Base-by-base conservation (phyloP, 2,888 invertebrate genomes). In the Caenorhabditis becei region DNA sequence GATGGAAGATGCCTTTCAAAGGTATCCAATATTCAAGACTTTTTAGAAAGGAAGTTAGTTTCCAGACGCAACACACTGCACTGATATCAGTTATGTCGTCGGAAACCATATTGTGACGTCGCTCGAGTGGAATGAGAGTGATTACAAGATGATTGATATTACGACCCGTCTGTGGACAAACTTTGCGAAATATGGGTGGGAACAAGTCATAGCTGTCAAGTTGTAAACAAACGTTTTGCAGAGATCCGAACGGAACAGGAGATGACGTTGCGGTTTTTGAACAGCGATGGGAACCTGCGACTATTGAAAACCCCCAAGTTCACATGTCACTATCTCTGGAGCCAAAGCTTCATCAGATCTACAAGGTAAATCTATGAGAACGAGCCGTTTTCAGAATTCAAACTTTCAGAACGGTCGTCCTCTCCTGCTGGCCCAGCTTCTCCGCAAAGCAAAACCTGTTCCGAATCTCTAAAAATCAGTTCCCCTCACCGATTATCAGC, bases 11-110 rank as follows among this genome's bases (percentile, higher is more conserved):
- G 70, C 88, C 84, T 24, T 84, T 82, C 58, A 72, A 66, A 54
- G 83, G 83, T 83, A 10, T 41, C 8, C 44, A 58, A 53, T 23
- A 14, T 14, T 23, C 14, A 7, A 41, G 7, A 11, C 14, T 11
- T 14, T 2, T 14, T 14, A 41, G 7, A 7, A 41, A 14, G 41
- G 24, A 4, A 47, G 47, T 37, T n/a, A n/a, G n/a, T 32, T 77
- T 83, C 32, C 79, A 87, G 88, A 84, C 4, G 86, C 88, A 10
- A 89, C 89, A 8, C 89, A 89, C 61, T 89, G 88, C 54, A 82
- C 83, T 53, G 89, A 89, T 37, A 77, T 89, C 65, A 84, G 87
- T 53, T 89, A 88, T 56, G 77, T 89, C 10, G 77, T 89, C 28
- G 88, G 88, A 20, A 88, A 84, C 41, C 84, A 87, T n/a, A 75